Evolutionary conservation across 2,113 vertebrate genomes (phyloP), one percentile per base, ranked within the genome.

Genomic region (Sciurus niger): DNA sequence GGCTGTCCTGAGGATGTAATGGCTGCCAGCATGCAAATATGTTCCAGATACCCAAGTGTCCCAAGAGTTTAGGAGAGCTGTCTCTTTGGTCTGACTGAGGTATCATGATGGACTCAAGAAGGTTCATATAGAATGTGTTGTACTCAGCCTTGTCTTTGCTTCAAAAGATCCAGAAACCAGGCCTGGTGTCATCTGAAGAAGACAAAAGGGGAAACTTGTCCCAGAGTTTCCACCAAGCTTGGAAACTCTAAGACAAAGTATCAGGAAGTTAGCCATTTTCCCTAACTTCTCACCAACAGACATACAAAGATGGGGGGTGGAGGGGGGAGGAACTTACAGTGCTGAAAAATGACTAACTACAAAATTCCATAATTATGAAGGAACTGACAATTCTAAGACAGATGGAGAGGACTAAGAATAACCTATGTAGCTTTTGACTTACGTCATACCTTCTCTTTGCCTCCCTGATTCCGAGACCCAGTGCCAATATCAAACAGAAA

Each of bases 281-380:
- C 16, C 34, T 73, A 65, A 84, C 40, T 67, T 84, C n/a, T 87
- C 37, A 32, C 51, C 84, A 84, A 89, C 25, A 73, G 14, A 40
- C 32, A 30, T 58, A 48, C 43, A 88, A 90, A 91, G 37, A 34
- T 2, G 13, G 55, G 55, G 9, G 22, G 24, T 8, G 60, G 25
- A 22, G 8, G 24, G 60, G 24, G 24, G 8, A 25, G 77, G 77
- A 53, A 63, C 2, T 78, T 60, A 60, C 9, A 40, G 88, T 32
- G 85, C 34, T 93, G 84, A 76, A 68, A 94, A 96, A 53, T 78
- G 72, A 92, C 84, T 76, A 92, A 88, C 28, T 40, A 73, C 60
- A 58, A 72, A 84, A 87, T 93, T 95, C 89, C 74, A 92, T 78
- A 95, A 84, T 80, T 76, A 67, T 43, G 43, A 94, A 96, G 74